A percentile compares a stretch with the other conserved stretches of the same genome.
Evolutionary conservation across 2,888 invertebrate species (phyloP).

Genomic region (Helleia helle): DNA sequence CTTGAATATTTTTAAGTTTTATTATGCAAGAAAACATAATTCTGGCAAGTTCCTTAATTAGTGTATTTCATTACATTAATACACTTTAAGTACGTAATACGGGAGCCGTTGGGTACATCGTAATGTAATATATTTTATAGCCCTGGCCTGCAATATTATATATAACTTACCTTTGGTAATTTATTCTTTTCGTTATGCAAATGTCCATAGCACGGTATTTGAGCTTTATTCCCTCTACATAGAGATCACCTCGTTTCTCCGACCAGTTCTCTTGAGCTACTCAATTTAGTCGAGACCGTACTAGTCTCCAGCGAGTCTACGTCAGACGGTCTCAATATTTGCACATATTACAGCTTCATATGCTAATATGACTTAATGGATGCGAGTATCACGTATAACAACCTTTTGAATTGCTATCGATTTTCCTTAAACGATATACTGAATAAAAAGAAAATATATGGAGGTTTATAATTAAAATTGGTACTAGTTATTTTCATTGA

Average conservation of each 20-base stretch:
- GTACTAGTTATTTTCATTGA: too few species aligned
- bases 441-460: too few species aligned
- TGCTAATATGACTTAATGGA: conserved; percentile 27
- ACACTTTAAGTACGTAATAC: conserved; percentile 49
- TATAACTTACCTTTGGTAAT: conserved; percentile 61
- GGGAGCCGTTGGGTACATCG: conserved; percentile 49
- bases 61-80: conserved; percentile 21
- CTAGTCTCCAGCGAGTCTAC: conserved; percentile 30
- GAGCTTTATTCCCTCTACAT: neutral
- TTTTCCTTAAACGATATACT: too few species aligned
- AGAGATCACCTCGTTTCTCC: neutral
- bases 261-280: conserved; percentile 27
- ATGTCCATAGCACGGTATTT: conserved; percentile 21
- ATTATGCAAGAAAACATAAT: neutral
- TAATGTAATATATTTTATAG: conserved; percentile 64
- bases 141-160: conserved; percentile 59
- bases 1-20: neutral
- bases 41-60: conserved; percentile 2
- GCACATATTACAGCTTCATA: conserved; percentile 52
- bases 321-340: conserved; percentile 49
- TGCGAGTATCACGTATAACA: neutral
- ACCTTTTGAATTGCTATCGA: conserved; percentile 3
- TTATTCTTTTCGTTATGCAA: conserved; percentile 30
- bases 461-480: too few species aligned
- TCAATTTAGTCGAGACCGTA: conserved; percentile 1